phyloP scores from a whole-genome alignment of 2,888 invertebrate species.

The Pterostichus niger region DNA sequence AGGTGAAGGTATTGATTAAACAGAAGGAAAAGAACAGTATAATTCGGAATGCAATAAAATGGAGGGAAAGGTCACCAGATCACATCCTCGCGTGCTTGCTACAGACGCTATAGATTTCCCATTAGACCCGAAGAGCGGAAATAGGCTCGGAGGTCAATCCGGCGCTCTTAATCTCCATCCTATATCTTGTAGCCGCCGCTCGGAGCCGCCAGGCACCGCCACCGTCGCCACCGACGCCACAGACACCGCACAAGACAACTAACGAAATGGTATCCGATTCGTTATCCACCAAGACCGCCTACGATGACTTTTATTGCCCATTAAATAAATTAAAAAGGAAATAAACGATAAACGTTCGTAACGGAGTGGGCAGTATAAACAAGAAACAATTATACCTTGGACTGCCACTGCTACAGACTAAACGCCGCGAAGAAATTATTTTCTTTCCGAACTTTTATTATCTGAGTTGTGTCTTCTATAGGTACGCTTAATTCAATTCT shows the following conservation, averaged over 20 bases:
- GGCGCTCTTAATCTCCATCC: constrained; percentile 60
- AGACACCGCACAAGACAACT: constrained; percentile 54
- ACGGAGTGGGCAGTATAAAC: constrained; percentile 65
- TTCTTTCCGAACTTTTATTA: constrained; percentile 11
- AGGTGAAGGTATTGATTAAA: constrained; percentile 57
- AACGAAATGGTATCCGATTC: constrained; percentile 59
- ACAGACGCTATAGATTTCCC: constrained; percentile 62
- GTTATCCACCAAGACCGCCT: constrained; percentile 59
- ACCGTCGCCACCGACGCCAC: constrained; percentile 1
- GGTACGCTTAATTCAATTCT: background rate
- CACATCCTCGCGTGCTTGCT: constrained; percentile 46
- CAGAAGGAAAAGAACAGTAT: constrained; percentile 40
- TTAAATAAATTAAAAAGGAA: constrained; percentile 67
- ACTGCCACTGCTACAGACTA: background rate
- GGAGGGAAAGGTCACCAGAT: constrained; percentile 46
- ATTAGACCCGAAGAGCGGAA: constrained; percentile 49
- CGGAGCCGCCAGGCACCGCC: constrained; percentile 24
- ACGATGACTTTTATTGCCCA: constrained; percentile 66
- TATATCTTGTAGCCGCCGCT: constrained; percentile 30
- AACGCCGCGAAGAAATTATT: background rate
- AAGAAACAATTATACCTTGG: constrained; percentile 64
- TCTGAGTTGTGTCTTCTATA: background rate
- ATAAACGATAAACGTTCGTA: constrained; percentile 65
- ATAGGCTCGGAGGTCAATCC: constrained; percentile 41
- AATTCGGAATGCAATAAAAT: constrained; percentile 59